Base-by-base conservation (phyloP, 2,888 invertebrate genomes). In the Polymixis flavicincta region DNA sequence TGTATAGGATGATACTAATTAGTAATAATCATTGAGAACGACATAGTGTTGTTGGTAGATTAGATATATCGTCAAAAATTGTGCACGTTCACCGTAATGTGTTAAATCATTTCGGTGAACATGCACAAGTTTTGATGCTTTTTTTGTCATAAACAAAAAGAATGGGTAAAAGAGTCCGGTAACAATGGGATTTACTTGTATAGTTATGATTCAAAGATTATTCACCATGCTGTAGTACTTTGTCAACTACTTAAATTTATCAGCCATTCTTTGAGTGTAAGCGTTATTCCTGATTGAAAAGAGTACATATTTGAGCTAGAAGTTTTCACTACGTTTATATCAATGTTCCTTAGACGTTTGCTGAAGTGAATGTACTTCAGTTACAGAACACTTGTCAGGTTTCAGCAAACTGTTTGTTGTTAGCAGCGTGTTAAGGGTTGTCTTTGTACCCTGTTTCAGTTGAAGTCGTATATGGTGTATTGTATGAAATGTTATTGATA, bases 311-410 rank as follows among this genome's bases (percentile, higher is more conserved):
- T 32, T 52, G 17, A 64, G 37, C 60, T 66, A 66, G 42, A 70
- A 50, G 54, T 22, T 69, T 71, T 71, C 71, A 60, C 45, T 67
- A n/a, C 28, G 54, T 54, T 37, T 64, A 32, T 14, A 37, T 55
- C 17, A 63, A 76, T 76, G 25, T 25, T 45, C 55, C 55, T 25
- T 37, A 50, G 28, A 37, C 48, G 48, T 66, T 52, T 42, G 22
- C 55, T 65, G 17, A 66, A 57, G 72, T 75, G 61, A 80, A 59
- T 59, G 70, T 69, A 83, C 76, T 71, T 70, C 19, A 66, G 68
- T 74, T 48, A 71, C 28, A 71, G 28, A 42, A 63, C 42, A 45
- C 32, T 84, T 75, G 52, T 37, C 72, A 45, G 71, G 60, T 48
- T 74, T 69, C 59, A 69, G 71, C 6, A 37, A 71, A 69, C 32